Base-by-base conservation (phyloP, 2,888 invertebrate species). In the Polietes domitor region DNA sequence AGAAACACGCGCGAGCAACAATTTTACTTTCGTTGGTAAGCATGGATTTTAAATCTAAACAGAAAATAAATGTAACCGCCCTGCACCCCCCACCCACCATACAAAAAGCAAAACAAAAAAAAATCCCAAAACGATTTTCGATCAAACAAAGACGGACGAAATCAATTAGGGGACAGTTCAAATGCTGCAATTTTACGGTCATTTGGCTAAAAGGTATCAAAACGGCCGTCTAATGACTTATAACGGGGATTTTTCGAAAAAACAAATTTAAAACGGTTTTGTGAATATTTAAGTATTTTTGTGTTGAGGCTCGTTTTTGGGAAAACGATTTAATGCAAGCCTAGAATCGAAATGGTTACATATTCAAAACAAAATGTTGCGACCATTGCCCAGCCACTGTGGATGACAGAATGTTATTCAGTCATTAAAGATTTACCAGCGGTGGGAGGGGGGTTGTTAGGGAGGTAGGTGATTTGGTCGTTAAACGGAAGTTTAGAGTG, bases 201-300 rank as follows among this genome's bases (percentile, higher is more conserved):
- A 70, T 79, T 79, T 73, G 55, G 65, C 19, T 79, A 73, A 73
- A 63, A 12, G 50, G 28, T 43, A 50, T 17, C 9, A 43, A 68
- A 41, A 12, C n/a, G 7, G 9, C n/a, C 7, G n/a, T 37, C 61
- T 61, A 63, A 50, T 61, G 6, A 32, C 58, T n/a, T 47, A 15
- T 73, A 79, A 73, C 73, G 73, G 65, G 53, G 19, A 24, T 72
- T 41, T 37, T 37, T 37, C 37, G 10, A 37, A 37, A 7, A 37
- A 3, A 37, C 7, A 32, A 7, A 37, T 10, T 7, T 37, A 10
- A 37, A 37, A 37, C 37, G 37, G 4, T 37, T 37, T 37, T 61
- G n/a, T 37, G 71, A 63, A 76, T 70, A 71, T 71, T 80, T 53
- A 47, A 26, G 53, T 12, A 55, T 43, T 73, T 55, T 55, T 55